phyloP scores from a whole-genome alignment of 2,113 vertebrate species.

The Arothron firmamentum region DNA sequence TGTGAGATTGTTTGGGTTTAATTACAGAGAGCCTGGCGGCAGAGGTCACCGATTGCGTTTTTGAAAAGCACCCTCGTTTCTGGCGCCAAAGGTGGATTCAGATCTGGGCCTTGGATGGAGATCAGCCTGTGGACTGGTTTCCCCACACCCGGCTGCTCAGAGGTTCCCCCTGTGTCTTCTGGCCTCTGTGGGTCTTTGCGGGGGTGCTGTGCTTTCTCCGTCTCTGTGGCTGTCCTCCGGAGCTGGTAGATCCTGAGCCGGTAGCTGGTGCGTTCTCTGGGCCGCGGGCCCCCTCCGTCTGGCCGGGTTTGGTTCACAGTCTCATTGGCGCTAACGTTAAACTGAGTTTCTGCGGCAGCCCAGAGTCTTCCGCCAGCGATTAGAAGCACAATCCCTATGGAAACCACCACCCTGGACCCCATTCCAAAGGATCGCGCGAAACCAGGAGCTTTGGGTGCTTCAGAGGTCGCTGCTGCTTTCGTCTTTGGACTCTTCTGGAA shows the following conservation, averaged over 20 bases:
- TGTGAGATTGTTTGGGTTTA: background rate
- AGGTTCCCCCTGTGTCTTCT: background rate
- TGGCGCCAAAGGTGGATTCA: slow-evolving; percentile 14
- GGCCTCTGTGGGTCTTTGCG: background rate
- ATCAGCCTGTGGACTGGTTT: background rate
- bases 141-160: background rate
- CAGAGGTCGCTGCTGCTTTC: slow-evolving; percentile 15
- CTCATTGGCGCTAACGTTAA: slow-evolving; percentile 8
- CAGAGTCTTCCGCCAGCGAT: slow-evolving; percentile 7
- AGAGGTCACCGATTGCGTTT: background rate
- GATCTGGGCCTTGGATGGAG: slow-evolving; percentile 11
- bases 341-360: slow-evolving; percentile 1
- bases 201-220: background rate
- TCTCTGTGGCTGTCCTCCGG: background rate
- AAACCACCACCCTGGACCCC: slow-evolving; percentile 15
- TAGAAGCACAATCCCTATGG: slow-evolving; percentile 35
- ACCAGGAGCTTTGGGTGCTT: background rate
- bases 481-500: slow-evolving; percentile 7
- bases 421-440: slow-evolving; percentile 33
- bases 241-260: slow-evolving; percentile 39
- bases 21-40: background rate
- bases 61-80: slow-evolving; percentile 28
- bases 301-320: slow-evolving; percentile 3
- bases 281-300: background rate
- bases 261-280: background rate